These are phyloP conservation scores for Allobates femoralis DNA, from an alignment of 2,797 vertebrate species.

Conservation along the genomic window DNA sequence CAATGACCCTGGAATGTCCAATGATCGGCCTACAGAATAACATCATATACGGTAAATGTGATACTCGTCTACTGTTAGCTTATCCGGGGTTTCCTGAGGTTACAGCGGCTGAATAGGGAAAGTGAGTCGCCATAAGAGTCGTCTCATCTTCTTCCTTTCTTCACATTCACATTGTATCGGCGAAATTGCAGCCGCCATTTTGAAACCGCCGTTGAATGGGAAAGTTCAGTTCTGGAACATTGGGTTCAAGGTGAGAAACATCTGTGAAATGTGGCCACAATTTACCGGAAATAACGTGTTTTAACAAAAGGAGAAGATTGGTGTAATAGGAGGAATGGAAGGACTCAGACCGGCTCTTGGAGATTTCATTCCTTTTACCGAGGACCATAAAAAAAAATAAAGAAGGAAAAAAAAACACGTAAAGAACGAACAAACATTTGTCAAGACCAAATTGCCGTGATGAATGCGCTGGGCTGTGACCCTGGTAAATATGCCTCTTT, in stretches of 20 bases:
- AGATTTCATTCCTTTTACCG: constrained; percentile 10
- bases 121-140: background rate
- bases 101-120: background rate
- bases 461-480: constrained; percentile 18
- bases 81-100: background rate
- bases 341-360: background rate
- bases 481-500: constrained; percentile 45
- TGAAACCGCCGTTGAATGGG: background rate
- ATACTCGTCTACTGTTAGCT: background rate
- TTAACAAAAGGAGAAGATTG: constrained; percentile 42
- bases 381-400: background rate
- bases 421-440: constrained; percentile 35
- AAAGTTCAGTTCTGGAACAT: background rate
- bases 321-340: background rate
- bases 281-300: constrained; percentile 5
- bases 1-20: background rate
- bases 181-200: constrained; percentile 9
- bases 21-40: background rate
- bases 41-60: background rate
- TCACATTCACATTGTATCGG: background rate
- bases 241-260: background rate
- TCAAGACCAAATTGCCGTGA: constrained; percentile 44
- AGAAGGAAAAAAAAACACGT: background rate
- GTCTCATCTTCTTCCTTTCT: background rate
- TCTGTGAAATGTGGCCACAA: constrained; percentile 14